These are phyloP conservation scores for Hippopotamyrus pictus DNA, from an alignment of 2,797 vertebrate species.

Conservation along the genomic window DNA sequence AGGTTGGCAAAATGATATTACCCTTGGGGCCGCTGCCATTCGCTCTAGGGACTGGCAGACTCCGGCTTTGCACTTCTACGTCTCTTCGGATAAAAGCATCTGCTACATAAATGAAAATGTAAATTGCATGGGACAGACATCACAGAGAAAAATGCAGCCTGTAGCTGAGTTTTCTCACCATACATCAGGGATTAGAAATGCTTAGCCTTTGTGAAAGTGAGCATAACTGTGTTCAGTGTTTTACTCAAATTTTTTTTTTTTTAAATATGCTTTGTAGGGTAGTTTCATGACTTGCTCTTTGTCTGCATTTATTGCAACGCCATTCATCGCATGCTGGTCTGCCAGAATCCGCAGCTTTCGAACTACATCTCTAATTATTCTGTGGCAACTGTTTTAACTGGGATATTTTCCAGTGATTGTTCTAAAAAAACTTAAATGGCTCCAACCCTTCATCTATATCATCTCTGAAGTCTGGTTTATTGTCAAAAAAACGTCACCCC, in stretches of 20 bases:
- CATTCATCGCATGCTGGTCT: conserved; percentile 35
- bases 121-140: neutral
- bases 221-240: neutral
- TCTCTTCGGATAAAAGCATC: neutral
- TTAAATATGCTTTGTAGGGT: neutral
- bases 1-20: neutral
- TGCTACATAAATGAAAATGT: neutral
- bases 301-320: conserved; percentile 12
- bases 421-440: conserved; percentile 26
- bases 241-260: neutral
- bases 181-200: neutral
- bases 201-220: neutral
- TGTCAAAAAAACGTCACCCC: conserved; percentile 15
- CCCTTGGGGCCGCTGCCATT: neutral
- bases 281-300: conserved; percentile 1
- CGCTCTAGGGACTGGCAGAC: neutral
- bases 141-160: neutral
- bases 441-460: conserved; percentile 38
- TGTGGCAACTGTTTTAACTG: conserved; percentile 44
- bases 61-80: neutral
- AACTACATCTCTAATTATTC: conserved; percentile 55
- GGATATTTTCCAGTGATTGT: conserved; percentile 35
- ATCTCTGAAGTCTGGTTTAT: conserved; percentile 17
- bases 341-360: conserved; percentile 32
- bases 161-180: neutral